Base-by-base conservation (phyloP, 2,797 vertebrate species). In the Coregonus suidteri region DNA sequence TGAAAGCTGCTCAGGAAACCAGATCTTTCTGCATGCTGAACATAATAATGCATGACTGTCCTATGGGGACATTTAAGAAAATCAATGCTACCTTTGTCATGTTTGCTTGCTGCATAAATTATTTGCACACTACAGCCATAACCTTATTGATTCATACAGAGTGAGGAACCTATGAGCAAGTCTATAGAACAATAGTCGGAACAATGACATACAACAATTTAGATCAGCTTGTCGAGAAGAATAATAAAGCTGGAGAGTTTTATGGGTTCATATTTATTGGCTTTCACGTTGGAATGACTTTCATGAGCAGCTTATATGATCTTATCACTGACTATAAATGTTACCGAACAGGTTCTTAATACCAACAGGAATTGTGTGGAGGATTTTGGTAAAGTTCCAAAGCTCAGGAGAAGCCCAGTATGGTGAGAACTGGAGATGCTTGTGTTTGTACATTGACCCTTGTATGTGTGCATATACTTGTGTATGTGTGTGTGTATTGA, bases 41-140 rank as follows among this genome's bases (percentile, higher is more conserved):
- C 67, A 73, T 68, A 78, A 78, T 76, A 79, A 35, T 73, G 72
- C 75, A 75, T 79, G 69, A 79, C 0, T 52, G 70, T 74, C 86
- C 69, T 62, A 54, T 74, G 84, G 77, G 76, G 77, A 83, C 85
- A 85, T 88, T 65, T 74, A 78, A 67, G 84, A 74, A 81, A 82
- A 89, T 88, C 85, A 81, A 87, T 0, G 66, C 77, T 83, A 47
- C 41, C 75, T 83, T 82, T 82, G 79, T 85, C 77, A 76, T 84
- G 80, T 85, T 87, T 88, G 82, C 76, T 73, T 82, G 78, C 77
- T 68, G 78, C 84, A 83, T 87, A 47, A 47, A 47, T 82, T 1
- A 78, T 88, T 86, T 87, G 84, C 76, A 88, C 71, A 79, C 66
- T 79, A 74, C 52, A 80, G 79, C 31, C 71, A 37, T 81, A 16